Evolutionary conservation across 2,888 invertebrate species (phyloP), one percentile per base, ranked within the genome.

Genomic region (Argynnis bischoffii): DNA sequence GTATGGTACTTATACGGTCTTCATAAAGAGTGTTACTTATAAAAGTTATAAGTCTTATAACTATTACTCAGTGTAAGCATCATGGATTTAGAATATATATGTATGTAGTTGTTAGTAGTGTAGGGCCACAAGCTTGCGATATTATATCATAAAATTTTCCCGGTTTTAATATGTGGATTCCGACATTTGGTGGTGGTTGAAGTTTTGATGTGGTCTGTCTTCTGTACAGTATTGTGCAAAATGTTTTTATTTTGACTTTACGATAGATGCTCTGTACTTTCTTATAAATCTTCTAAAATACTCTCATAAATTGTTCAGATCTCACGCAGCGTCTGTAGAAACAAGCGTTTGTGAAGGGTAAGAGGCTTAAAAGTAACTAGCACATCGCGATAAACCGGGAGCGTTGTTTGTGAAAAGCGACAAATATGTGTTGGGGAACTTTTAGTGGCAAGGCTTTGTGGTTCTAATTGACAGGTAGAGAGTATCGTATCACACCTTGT

Each of bases 391-490:
- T 82, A 80, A 78, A 75, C 74, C 73, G 74, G 77, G 77, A 77
- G 77, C 79, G 80, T 78, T 77, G 78, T 75, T 81, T 78, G 79
- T 76, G 74, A 76, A 75, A 71, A 75, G 75, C 59, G 78, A 79
- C 78, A 74, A 74, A 71, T 87, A 88, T 88, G 81, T 83, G 79
- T 81, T 85, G 83, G 81, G 78, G 79, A 81, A 81, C 78, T 79
- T 76, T 78, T 69, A 69, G 77, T 78, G 81, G 81, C 81, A 80
- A 82, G 81, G 81, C 82, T 83, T 84, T 83, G 82, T 83, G 81
- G 81, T 80, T 84, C 81, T 89, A 89, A 90, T 89, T 89, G 89
- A 89, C 89, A 86, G 87, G 83, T 80, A 81, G 81, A 83, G 81
- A 84, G 80, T 77, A 78, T 73, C 75, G 76, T 74, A 77, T 82